These are phyloP conservation scores for Pagrus major DNA, from an alignment of 2,113 vertebrate genomes.

Conservation along the genomic window DNA sequence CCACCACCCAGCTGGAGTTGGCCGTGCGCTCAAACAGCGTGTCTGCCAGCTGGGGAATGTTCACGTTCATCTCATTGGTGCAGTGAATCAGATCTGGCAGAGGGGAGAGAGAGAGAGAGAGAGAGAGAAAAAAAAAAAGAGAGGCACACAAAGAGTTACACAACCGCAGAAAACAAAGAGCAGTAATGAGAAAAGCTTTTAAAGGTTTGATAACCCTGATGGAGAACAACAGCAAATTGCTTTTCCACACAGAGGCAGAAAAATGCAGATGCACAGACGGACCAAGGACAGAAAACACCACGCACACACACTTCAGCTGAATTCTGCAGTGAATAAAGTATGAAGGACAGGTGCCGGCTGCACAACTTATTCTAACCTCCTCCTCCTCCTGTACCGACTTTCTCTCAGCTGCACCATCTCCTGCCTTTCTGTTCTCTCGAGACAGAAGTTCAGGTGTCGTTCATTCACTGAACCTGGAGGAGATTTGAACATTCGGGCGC, in stretches of 20 bases:
- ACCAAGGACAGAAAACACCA: conserved; percentile 14
- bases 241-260: conserved; percentile 22
- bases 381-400: conserved; percentile 1
- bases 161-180: conserved; percentile 4
- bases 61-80: conserved; percentile 87
- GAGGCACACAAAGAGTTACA: conserved; percentile 4
- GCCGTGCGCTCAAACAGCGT: conserved; percentile 84
- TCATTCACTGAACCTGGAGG: conserved; percentile 15
- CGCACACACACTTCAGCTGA: not conserved
- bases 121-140: no score
- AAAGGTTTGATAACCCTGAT: conserved; percentile 27
- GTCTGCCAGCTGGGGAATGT: conserved; percentile 85
- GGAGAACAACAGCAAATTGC: not conserved
- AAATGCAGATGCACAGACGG: not conserved
- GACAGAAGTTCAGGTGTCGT: conserved; percentile 31
- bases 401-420: not conserved
- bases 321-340: conserved; percentile 8
- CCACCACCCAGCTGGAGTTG: conserved; percentile 87
- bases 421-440: not conserved
- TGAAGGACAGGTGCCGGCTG: conserved; percentile 2
- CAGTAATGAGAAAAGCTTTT: conserved; percentile 12
- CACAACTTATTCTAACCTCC: conserved; percentile 1
- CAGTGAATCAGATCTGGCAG: conserved; percentile 85
- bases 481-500: conserved; percentile 20
- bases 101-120: no score